These are phyloP conservation scores for Ormyrus rosae DNA, from an alignment of 2,888 invertebrate species.

Conservation along the genomic window DNA sequence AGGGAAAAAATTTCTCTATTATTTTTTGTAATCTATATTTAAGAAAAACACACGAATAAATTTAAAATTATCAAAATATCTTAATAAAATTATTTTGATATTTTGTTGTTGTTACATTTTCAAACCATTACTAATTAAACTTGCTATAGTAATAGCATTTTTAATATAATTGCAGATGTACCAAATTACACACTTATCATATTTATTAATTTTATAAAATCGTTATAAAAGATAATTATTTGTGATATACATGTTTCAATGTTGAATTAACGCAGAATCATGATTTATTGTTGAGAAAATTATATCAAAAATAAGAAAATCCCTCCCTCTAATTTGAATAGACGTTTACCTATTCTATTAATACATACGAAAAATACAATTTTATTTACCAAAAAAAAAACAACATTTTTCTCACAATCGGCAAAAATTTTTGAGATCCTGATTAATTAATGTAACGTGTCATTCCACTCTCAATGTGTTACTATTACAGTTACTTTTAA, in stretches of 20 bases:
- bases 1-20: slow-evolving; percentile 9
- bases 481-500: slow-evolving; percentile 43
- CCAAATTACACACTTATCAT: slow-evolving; percentile 9
- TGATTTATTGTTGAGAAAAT: slow-evolving; percentile 11
- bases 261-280: slow-evolving; percentile 5
- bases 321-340: slow-evolving; percentile 18
- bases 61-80: slow-evolving; percentile 36
- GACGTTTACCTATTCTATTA: slow-evolving; percentile 15
- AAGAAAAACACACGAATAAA: slow-evolving; percentile 41
- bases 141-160: slow-evolving; percentile 25
- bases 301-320: slow-evolving; percentile 16
- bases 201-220: slow-evolving; percentile 31
- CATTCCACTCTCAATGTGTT: slow-evolving; percentile 34
- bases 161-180: slow-evolving; percentile 22
- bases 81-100: slow-evolving; percentile 44
- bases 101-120: slow-evolving; percentile 26
- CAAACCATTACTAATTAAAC: slow-evolving; percentile 26
- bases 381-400: slow-evolving; percentile 19
- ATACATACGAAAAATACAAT: not conserved
- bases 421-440: slow-evolving; percentile 39
- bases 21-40: slow-evolving; percentile 25
- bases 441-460: slow-evolving; percentile 28
- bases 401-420: slow-evolving; percentile 2
- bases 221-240: slow-evolving; percentile 28
- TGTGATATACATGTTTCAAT: slow-evolving; percentile 13